Evolutionary conservation across 2,797 vertebrate genomes (phyloP), one percentile per base, ranked within the genome.

Genomic region (Enteromius radiatus): DNA sequence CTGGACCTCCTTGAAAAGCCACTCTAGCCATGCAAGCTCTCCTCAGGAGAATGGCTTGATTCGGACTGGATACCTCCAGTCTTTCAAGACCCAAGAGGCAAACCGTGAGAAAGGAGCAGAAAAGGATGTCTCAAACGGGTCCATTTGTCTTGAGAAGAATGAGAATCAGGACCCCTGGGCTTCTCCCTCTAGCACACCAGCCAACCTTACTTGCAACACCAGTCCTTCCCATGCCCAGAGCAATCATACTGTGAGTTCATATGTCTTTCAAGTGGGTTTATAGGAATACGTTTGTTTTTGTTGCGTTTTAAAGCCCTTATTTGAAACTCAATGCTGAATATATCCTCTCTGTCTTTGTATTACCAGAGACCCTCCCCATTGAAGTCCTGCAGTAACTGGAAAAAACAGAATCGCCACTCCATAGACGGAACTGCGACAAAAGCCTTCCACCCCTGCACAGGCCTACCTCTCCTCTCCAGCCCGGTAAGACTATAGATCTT

Each of bases 391-490:
- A 96, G 93, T 91, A 89, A 90, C 38, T 98, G 97, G 96, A 95
- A 89, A 90, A 99, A 96, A 90, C 96, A 96, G 89, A 95, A 95
- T 89, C 97, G 95, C 88, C 96, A 95, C 91, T 97, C 97, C 54
- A 92, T 99, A 88, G 97, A 98, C 73, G 95, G 96, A 86, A 97
- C 95, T 0, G 95, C 95, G 65, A 97, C 96, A 56, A 97, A 97
- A 93, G 97, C 98, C 89, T 99, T 99, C 92, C 98, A 99, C 87
- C 98, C 98, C 73, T 96, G 95, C 89, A 99, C 98, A 84, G 98
- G 98, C 88, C 93, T 99, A 90, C 98, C 98, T 92, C 96, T 99
- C 84, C 97, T 99, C 89, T 99, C 98, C 85, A 99, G 98, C 90
- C 98, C 98, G 64, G 98, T 99, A 95, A 84, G 47, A 78, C 54